phyloP scores from a whole-genome alignment of 2,888 invertebrate genomes.

The Acanthococcus lagerstroemiae region DNA sequence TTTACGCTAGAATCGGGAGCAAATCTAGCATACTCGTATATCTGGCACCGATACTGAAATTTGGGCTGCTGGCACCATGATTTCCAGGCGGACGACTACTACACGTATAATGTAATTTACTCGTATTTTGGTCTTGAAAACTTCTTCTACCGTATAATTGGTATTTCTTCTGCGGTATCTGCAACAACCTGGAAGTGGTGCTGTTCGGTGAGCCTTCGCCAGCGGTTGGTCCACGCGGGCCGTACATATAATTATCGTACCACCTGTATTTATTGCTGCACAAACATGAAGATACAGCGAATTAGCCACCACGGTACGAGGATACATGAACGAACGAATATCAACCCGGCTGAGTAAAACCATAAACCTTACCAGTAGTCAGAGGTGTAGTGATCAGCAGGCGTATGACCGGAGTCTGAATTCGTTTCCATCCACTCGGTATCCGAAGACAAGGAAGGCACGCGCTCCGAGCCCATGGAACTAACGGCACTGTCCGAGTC shows the following conservation, averaged over 20 bases:
- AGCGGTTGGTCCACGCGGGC: constrained; percentile 43
- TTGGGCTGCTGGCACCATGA: too few relatives aligned
- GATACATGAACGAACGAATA: too few relatives aligned
- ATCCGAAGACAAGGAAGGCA: constrained; percentile 77
- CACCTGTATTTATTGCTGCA: constrained; percentile 52
- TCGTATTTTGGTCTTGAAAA: constrained; percentile 52
- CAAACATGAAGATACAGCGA: too few relatives aligned
- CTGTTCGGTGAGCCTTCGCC: constrained; percentile 44
- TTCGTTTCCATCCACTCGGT: constrained; percentile 84
- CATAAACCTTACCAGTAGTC: constrained; percentile 12
- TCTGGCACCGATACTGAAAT: too few relatives aligned
- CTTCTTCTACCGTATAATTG: constrained; percentile 85
- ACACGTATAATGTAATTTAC: constrained; percentile 32
- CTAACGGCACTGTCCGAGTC: constrained; percentile 87
- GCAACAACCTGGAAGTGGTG: constrained; percentile 44
- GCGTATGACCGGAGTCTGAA: constrained; percentile 63
- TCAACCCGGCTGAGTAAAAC: not conserved
- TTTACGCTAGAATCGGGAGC: too few relatives aligned
- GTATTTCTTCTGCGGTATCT: constrained; percentile 78
- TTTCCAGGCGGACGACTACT: too few relatives aligned
- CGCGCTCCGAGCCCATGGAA: constrained; percentile 84
- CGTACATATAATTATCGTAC: constrained; percentile 53
- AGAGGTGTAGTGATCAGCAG: constrained; percentile 27
- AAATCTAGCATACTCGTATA: too few relatives aligned
- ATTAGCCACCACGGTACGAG: too few relatives aligned